Evolutionary conservation across 2,113 vertebrate genomes (phyloP).

Genomic region (Addax nasomaculatus): DNA sequence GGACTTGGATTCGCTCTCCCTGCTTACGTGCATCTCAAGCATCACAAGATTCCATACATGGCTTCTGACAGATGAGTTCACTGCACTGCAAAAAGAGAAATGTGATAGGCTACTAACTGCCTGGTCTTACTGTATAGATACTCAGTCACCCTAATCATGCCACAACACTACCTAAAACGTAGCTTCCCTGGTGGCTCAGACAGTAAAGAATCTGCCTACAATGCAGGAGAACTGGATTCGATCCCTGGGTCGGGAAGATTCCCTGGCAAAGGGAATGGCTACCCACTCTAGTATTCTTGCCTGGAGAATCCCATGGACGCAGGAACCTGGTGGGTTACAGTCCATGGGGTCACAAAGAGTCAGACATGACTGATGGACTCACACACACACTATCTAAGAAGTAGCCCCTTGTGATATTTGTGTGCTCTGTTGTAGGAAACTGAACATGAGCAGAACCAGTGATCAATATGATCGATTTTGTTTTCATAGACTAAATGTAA

Average conservation of each 20-base stretch:
- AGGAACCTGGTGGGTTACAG: neutral
- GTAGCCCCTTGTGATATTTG: neutral
- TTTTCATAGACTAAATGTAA: neutral
- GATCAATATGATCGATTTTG: neutral
- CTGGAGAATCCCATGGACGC: neutral
- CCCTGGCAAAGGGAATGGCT: neutral
- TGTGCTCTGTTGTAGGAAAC: neutral
- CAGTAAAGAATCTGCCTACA: neutral
- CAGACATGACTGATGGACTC: neutral
- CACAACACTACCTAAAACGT: neutral
- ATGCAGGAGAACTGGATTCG: neutral
- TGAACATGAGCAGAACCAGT: neutral
- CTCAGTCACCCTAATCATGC: neutral
- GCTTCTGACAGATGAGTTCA: neutral
- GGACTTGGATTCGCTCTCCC: neutral
- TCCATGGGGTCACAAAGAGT: neutral
- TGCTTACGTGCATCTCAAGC: neutral
- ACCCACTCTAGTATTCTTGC: neutral
- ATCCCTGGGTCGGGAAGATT: neutral
- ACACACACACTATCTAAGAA: neutral
- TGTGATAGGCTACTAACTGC: neutral
- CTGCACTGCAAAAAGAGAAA: neutral
- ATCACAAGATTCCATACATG: neutral
- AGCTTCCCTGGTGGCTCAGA: neutral
- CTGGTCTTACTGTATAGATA: neutral